These are phyloP conservation scores for Macaria liturata DNA, from an alignment of 2,888 invertebrate species.

Conservation along the genomic window DNA sequence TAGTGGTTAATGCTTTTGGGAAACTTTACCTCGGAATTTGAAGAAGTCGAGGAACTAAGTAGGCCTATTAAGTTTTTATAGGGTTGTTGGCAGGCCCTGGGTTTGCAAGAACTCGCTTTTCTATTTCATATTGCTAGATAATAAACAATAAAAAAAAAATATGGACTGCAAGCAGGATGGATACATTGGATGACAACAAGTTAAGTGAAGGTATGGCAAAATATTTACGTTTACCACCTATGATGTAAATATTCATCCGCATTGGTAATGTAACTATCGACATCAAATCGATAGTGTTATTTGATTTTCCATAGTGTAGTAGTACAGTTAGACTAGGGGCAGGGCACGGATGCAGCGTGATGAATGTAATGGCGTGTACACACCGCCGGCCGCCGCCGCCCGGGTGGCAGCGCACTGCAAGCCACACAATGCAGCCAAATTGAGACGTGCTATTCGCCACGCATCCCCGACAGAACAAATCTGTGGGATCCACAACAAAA, in stretches of 20 bases:
- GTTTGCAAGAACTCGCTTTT: too few relatives aligned
- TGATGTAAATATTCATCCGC: too few relatives aligned
- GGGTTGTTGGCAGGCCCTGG: too few relatives aligned
- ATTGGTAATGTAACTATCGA: too few relatives aligned
- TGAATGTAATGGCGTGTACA: slow-evolving; percentile 40
- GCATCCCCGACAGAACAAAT: slow-evolving; percentile 52
- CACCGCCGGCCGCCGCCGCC: slow-evolving; percentile 33
- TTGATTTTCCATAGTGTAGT: too few relatives aligned
- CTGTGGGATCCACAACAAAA: slow-evolving; percentile 59
- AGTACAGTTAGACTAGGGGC: slow-evolving; percentile 8
- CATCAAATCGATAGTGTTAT: too few relatives aligned
- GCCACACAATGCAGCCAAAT: slow-evolving; percentile 69
- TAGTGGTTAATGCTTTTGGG: slow-evolving; percentile 16
- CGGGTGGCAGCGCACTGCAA: slow-evolving; percentile 37
- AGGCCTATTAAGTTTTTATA: not conserved
- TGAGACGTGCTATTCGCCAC: slow-evolving; percentile 74
- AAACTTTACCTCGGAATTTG: slow-evolving; percentile 11
- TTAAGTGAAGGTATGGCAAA: too few relatives aligned
- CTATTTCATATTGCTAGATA: too few relatives aligned
- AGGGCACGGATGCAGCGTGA: slow-evolving; percentile 34
- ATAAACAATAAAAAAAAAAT: too few relatives aligned
- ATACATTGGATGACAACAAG: too few relatives aligned
- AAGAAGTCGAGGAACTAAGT: slow-evolving; percentile 1
- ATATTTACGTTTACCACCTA: too few relatives aligned
- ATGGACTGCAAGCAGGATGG: too few relatives aligned